Base-by-base conservation (phyloP, 2,888 invertebrate species). In the Tortrix viridana region DNA sequence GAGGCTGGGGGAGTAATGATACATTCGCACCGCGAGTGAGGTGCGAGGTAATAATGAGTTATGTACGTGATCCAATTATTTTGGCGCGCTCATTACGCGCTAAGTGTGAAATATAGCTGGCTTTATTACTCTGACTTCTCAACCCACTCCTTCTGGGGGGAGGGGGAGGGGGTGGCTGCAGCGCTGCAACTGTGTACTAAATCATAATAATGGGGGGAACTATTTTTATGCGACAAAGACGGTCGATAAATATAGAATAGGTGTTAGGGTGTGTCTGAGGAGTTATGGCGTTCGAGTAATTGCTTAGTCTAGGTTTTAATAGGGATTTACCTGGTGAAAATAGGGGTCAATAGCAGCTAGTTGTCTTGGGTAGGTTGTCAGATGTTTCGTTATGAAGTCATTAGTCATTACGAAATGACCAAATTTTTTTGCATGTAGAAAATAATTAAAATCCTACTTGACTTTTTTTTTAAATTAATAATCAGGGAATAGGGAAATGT, bases 41-140 rank as follows among this genome's bases (percentile, higher is more conserved):
- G 86, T 85, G 88, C 90, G 89, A 91, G 88, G 89, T 92, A 92
- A 92, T 92, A 92, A 92, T 92, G 92, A 92, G 87, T 92, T 92
- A 92, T 92, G 91, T 92, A 92, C 92, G 92, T 92, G 92, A 92
- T 92, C 92, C 92, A 92, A 92, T 92, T 92, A 92, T 92, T 92
- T 92, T 88, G 92, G 91, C 88, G 86, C 88, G 88, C 90, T 92
- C 92, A 92, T 92, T 92, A 92, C 91, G 86, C 88, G 89, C 88
- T 92, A 92, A 92, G 92, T 92, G 92, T 92, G 92, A 92, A 92
- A 92, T 92, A 92, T 92, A 85, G 89, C 90, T 81, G 84, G 88
- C 88, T 89, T 90, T 90, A 90, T 90, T 90, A 89, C 90, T 84
- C 85, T 82, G 84, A 85, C 83, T 85, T 80, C 75, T 66, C 54